Percentiles rank a stretch among this genome's conserved stretches.
phyloP scores from a whole-genome alignment of 1,140 invertebrate species.

The Gonioctena quinquepunctata region DNA sequence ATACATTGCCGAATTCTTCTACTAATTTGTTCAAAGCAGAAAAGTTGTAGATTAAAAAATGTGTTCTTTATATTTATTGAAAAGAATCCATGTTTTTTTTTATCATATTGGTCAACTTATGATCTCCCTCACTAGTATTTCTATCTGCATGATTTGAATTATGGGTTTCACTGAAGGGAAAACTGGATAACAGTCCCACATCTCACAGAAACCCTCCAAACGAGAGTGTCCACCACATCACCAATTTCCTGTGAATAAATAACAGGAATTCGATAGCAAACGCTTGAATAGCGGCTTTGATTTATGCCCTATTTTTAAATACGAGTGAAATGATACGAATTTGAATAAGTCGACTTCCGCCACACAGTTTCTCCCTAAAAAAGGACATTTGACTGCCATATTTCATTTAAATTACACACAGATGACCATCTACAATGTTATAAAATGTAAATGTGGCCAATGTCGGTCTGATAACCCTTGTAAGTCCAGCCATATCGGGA shows the following conservation, averaged over 20 bases:
- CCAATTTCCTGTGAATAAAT: neutral
- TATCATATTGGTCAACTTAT: too few relatives aligned
- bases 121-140: too few relatives aligned
- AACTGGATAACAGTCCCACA: too few relatives aligned
- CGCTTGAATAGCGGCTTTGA: neutral
- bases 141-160: too few relatives aligned
- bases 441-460: conserved; percentile 50
- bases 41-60: too few relatives aligned
- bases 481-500: conserved; percentile 31
- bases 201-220: neutral
- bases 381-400: conserved; percentile 36
- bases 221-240: neutral
- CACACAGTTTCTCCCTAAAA: conserved; percentile 25
- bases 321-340: neutral
- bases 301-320: conserved; percentile 3
- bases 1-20: too few relatives aligned
- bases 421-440: conserved; percentile 51
- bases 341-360: neutral
- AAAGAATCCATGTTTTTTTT: too few relatives aligned
- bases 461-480: conserved; percentile 44
- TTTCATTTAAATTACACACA: conserved; percentile 49
- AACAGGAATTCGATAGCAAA: neutral
- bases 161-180: too few relatives aligned
- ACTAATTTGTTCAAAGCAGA: too few relatives aligned
- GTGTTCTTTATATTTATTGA: too few relatives aligned